phyloP scores from a whole-genome alignment of 2,888 invertebrate species.

The Homarus gammarus region DNA sequence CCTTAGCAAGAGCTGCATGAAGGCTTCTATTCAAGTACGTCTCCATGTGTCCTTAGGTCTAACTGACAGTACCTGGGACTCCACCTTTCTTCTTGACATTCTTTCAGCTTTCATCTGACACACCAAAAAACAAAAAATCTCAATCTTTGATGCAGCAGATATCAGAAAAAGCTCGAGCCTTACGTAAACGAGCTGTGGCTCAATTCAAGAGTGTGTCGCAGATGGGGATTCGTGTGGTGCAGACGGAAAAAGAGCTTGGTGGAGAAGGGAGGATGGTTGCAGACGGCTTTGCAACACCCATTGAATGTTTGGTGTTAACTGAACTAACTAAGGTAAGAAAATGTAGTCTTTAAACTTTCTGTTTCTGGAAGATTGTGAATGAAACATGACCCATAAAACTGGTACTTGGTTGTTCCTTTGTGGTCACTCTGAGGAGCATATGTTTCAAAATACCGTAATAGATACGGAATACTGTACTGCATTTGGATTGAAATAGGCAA shows the following conservation, averaged over 20 bases:
- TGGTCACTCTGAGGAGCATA: too few relatives aligned
- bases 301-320: conserved; percentile 42
- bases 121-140: conserved; percentile 14
- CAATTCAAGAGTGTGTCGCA: conserved; percentile 37
- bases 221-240: conserved; percentile 19
- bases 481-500: too few relatives aligned
- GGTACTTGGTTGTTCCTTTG: too few relatives aligned
- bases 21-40: conserved; percentile 1
- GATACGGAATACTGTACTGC: too few relatives aligned
- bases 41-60: not conserved
- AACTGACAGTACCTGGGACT: conserved; percentile 6
- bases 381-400: too few relatives aligned
- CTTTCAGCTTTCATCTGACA: conserved; percentile 9
- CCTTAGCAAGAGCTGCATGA: not conserved
- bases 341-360: too few relatives aligned
- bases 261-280: conserved; percentile 34
- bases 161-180: not conserved
- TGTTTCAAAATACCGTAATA: too few relatives aligned
- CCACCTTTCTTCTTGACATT: conserved; percentile 1
- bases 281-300: conserved; percentile 43
- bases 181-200: conserved; percentile 42
- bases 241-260: not conserved
- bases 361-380: too few relatives aligned
- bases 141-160: conserved; percentile 10
- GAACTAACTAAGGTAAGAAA: conserved; percentile 43